These are phyloP conservation scores for Lagopus leucura DNA, from an alignment of 2,113 vertebrate species.

Conservation along the genomic window DNA sequence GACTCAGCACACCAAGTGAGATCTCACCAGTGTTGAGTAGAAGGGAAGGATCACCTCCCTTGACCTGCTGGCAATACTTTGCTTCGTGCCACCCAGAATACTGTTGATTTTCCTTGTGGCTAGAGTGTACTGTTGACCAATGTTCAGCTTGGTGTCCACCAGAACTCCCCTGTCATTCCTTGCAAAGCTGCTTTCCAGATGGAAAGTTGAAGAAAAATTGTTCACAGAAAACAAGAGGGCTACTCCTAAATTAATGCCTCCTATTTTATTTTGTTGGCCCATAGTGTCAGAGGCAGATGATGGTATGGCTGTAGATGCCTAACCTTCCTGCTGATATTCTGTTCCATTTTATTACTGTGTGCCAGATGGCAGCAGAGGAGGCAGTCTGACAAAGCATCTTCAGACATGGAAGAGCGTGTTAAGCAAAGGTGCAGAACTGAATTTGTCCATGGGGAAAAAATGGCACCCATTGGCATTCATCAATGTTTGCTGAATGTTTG, in stretches of 20 bases:
- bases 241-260: not conserved
- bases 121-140: not conserved
- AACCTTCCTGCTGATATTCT: not conserved
- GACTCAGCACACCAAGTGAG: not conserved
- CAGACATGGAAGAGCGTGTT: not conserved
- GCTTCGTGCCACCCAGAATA: not conserved
- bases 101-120: not conserved
- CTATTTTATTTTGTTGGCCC: not conserved
- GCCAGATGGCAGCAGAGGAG: not conserved
- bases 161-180: not conserved
- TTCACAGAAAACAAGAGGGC: not conserved
- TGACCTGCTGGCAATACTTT: not conserved
- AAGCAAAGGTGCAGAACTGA: not conserved
- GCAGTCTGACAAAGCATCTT: not conserved
- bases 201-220: not conserved
- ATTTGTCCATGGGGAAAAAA: not conserved
- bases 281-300: not conserved
- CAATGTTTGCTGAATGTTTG: too few relatives aligned
- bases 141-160: not conserved
- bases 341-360: not conserved
- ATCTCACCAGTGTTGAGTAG: not conserved
- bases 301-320: not conserved
- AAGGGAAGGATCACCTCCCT: not conserved
- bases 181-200: not conserved
- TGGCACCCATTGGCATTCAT: not conserved